A percentile compares a stretch with the other conserved stretches of the same genome.
Conservation (phyloP, 2,113 vertebrate species). For the Athene cunicularia region DNA sequence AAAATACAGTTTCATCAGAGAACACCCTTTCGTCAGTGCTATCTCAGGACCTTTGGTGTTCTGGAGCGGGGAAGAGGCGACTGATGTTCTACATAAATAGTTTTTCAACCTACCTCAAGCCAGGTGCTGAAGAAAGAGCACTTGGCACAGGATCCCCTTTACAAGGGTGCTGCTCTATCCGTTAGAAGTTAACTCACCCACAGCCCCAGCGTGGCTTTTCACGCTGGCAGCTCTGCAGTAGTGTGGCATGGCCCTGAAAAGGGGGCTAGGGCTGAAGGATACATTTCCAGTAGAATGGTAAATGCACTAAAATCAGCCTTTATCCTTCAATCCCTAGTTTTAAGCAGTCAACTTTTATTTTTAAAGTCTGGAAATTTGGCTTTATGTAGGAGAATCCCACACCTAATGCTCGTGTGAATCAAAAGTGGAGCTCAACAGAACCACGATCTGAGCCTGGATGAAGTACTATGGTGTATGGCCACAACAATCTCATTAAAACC, state of each 20-base stretch:
- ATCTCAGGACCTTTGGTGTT: not conserved
- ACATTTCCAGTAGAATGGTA: not conserved
- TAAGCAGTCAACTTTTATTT: not conserved
- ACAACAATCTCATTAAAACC: not conserved
- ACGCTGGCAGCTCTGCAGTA: not conserved
- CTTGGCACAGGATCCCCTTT: not conserved
- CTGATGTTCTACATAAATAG: not conserved
- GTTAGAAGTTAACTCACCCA: not conserved
- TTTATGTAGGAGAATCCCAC: not conserved
- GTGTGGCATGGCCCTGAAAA: not conserved
- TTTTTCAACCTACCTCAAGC: not conserved
- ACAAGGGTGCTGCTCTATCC: not conserved
- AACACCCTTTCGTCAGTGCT: not conserved
- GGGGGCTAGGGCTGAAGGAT: not conserved
- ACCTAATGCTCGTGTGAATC: not conserved
- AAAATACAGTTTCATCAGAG: not conserved
- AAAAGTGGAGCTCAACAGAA: not conserved
- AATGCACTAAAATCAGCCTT: not conserved
- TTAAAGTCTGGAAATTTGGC: not conserved
- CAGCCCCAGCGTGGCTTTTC: not conserved
- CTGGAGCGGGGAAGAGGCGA: not conserved
- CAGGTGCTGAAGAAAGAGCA: not conserved
- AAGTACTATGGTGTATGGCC: fast-evolving
- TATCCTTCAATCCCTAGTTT: not conserved
- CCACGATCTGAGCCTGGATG: not conserved